Evolutionary conservation across 2,113 vertebrate genomes (phyloP).

Genomic region (Perccottus glenii): DNA sequence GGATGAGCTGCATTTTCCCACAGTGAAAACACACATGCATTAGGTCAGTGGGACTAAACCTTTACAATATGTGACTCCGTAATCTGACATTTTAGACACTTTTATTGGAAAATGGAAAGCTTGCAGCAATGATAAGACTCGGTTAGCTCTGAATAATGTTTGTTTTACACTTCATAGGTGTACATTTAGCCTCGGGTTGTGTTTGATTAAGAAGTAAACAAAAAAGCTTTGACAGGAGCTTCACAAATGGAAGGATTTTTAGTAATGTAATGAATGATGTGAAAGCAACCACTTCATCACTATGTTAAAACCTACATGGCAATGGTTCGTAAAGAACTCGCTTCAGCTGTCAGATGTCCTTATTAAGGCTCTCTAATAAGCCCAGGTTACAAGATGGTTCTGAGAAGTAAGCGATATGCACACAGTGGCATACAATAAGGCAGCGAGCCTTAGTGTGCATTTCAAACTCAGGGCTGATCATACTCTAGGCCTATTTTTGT

Average conservation of each 20-base stretch:
- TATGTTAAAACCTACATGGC: constrained; percentile 58
- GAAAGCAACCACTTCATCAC: constrained; percentile 39
- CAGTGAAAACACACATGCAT: constrained; percentile 41
- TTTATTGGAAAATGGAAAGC: background rate
- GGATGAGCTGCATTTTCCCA: constrained; percentile 72
- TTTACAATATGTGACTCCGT: background rate
- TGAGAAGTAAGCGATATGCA: constrained; percentile 72
- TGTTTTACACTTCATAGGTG: too few species aligned
- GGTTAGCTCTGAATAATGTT: too few species aligned
- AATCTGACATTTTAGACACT: background rate
- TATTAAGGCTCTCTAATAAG: constrained; percentile 77
- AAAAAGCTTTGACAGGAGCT: background rate
- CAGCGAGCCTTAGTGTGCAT: constrained; percentile 60
- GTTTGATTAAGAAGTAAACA: background rate
- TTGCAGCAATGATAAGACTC: background rate
- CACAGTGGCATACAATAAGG: constrained; percentile 62
- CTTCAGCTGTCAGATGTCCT: constrained; percentile 75
- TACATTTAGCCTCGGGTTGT: background rate
- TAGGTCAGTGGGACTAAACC: background rate
- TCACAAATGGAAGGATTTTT: constrained; percentile 46
- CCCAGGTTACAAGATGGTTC: constrained; percentile 67
- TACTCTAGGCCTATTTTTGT: constrained; percentile 78
- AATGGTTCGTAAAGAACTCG: constrained; percentile 48
- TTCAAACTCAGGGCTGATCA: constrained; percentile 73
- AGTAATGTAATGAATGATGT: constrained; percentile 28